Percentiles rank a stretch among this genome's conserved stretches.
Evolutionary conservation across 2,113 vertebrate genomes (phyloP).

Genomic region (Ovis aries): DNA sequence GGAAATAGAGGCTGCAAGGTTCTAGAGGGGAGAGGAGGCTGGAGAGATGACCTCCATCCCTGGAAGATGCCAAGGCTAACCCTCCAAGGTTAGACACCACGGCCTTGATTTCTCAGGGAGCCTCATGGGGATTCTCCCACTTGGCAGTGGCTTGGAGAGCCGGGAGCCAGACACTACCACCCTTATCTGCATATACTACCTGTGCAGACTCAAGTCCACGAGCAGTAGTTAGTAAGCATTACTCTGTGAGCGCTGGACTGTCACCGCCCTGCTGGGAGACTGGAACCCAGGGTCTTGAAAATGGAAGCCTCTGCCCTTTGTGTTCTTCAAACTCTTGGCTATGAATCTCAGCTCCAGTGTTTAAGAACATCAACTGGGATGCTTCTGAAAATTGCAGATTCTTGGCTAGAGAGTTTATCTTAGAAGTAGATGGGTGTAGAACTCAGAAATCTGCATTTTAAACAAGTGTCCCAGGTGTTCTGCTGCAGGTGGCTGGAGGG

Average conservation of each 20-base stretch:
- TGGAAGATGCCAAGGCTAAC: neutral
- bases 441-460: neutral
- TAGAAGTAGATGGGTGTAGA: neutral
- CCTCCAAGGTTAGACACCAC: neutral
- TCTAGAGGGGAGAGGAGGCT: neutral
- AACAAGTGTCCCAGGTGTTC: neutral
- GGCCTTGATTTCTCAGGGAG: too few relatives aligned
- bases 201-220: neutral
- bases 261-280: neutral
- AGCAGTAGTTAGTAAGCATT: neutral
- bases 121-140: neutral
- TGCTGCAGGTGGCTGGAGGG: neutral
- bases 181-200: neutral
- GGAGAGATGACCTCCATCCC: neutral
- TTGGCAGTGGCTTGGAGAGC: too few relatives aligned
- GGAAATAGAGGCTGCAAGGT: neutral
- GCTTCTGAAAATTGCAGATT: neutral
- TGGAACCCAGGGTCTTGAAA: neutral
- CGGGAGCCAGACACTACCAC: fast-evolving
- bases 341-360: neutral
- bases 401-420: neutral
- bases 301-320: neutral
- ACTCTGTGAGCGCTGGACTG: fast-evolving
- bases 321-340: neutral
- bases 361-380: neutral